Evolutionary conservation across 1,140 invertebrate genomes (phyloP).

Genomic region (Saccostrea glomerata): DNA sequence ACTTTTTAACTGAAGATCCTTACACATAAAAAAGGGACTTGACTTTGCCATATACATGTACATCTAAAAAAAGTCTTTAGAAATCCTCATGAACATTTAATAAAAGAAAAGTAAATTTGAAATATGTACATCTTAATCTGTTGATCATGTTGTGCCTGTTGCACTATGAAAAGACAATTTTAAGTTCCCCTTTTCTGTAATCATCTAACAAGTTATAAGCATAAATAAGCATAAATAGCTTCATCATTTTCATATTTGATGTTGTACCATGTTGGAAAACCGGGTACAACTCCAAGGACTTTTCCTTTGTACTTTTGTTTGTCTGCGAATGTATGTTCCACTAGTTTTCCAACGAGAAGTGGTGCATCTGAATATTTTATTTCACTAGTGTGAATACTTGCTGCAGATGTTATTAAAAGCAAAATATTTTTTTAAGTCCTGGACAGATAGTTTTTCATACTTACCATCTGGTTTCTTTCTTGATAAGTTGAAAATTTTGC

Average conservation of each 20-base stretch:
- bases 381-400: slow-evolving; percentile 8
- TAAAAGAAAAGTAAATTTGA: too few species aligned
- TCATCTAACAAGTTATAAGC: slow-evolving; percentile 37
- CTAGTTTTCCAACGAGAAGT: slow-evolving; percentile 32
- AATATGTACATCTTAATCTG: too few species aligned
- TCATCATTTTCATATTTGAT: slow-evolving; percentile 37
- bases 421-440: slow-evolving; percentile 37
- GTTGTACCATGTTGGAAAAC: slow-evolving; percentile 39
- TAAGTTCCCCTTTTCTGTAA: slow-evolving; percentile 35
- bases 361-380: slow-evolving; percentile 2
- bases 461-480: background rate
- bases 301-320: slow-evolving; percentile 34
- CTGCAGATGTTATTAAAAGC: background rate
- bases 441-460: slow-evolving; percentile 38
- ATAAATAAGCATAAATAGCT: slow-evolving; percentile 39
- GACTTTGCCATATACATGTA: too few species aligned
- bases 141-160: too few species aligned
- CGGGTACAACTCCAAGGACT: slow-evolving; percentile 35
- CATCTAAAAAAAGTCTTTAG: too few species aligned
- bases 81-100: too few species aligned
- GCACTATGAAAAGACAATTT: background rate
- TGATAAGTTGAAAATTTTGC: slow-evolving; percentile 50
- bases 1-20: too few species aligned
- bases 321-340: slow-evolving; percentile 36
- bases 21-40: too few species aligned